These are phyloP conservation scores for Epirrhoe alternata DNA, from an alignment of 2,888 invertebrate species.

Conservation along the genomic window DNA sequence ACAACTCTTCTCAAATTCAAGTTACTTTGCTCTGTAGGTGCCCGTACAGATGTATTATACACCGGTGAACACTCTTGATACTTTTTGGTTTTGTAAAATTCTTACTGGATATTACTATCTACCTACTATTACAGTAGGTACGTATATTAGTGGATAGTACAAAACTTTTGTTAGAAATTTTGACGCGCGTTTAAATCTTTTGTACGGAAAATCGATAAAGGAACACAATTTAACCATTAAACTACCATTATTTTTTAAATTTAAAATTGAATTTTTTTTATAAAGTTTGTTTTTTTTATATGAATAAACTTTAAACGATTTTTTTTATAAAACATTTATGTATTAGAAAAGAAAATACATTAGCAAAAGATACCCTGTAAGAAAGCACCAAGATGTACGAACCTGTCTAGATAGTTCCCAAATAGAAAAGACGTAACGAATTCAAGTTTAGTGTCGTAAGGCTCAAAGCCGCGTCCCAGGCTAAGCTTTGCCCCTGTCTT, in stretches of 20 bases:
- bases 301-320: too few species aligned
- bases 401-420: constrained; percentile 49
- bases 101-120: too few species aligned
- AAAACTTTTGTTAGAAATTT: background rate
- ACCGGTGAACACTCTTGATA: constrained; percentile 58
- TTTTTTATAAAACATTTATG: too few species aligned
- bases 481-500: constrained; percentile 21
- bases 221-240: too few species aligned
- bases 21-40: constrained; percentile 82
- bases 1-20: constrained; percentile 86
- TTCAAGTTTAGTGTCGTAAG: constrained; percentile 76
- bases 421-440: constrained; percentile 75
- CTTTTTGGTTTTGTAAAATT: constrained; percentile 38
- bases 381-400: constrained; percentile 48
- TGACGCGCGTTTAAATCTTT: constrained; percentile 26
- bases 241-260: too few species aligned
- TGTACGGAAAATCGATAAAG: background rate
- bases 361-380: too few species aligned
- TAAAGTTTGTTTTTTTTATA: too few species aligned
- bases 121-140: too few species aligned
- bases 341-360: too few species aligned
- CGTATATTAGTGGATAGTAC: too few species aligned
- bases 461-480: constrained; percentile 50
- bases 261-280: too few species aligned
- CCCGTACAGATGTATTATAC: constrained; percentile 67